phyloP scores from a whole-genome alignment of 2,113 vertebrate species.

The Epinephelus moara region DNA sequence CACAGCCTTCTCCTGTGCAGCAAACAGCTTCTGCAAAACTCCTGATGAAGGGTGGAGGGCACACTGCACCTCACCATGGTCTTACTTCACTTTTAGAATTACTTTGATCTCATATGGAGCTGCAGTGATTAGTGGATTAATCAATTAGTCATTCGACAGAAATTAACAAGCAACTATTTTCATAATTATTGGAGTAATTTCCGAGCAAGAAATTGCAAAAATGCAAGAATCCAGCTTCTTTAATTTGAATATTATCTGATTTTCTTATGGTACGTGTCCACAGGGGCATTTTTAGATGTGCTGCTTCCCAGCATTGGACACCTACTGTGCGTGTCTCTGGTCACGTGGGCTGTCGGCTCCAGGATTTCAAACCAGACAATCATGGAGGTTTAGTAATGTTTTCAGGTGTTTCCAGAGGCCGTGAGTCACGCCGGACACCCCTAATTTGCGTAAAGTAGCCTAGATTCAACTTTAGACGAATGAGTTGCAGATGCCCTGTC shows the following conservation, averaged over 20 bases:
- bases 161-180: background rate
- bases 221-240: background rate
- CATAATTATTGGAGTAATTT: background rate
- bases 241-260: background rate
- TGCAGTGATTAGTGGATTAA: background rate
- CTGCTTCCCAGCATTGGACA: no score
- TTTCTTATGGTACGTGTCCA: background rate
- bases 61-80: background rate
- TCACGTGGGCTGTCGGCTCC: no score
- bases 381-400: no score
- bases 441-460: no score
- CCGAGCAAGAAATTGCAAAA: background rate
- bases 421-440: no score
- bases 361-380: no score
- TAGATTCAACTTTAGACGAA: no score
- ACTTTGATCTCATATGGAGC: background rate
- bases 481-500: no score
- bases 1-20: conserved; percentile 4
- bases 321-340: no score
- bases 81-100: background rate
- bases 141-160: background rate
- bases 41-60: background rate
- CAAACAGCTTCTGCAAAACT: conserved; percentile 1
- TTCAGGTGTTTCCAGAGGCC: no score
- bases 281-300: no score